Evolutionary conservation across 2,113 vertebrate species (phyloP).

Genomic region (Platichthys stellatus): DNA sequence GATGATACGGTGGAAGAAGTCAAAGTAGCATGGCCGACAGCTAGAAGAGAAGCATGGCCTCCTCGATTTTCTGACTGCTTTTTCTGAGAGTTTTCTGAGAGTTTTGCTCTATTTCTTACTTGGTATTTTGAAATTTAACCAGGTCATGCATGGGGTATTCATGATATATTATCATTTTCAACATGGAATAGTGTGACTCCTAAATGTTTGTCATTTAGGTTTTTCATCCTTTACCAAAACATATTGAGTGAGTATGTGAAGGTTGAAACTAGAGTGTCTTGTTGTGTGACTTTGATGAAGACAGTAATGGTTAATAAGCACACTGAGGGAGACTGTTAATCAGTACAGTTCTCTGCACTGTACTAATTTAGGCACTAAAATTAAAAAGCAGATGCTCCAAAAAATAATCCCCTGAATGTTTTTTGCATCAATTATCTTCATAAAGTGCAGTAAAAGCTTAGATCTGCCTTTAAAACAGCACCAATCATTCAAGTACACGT

Average conservation of each 20-base stretch:
- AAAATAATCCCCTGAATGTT: neutral
- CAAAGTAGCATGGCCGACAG: constrained; percentile 42
- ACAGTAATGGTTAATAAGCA: neutral
- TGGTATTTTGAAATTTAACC: neutral
- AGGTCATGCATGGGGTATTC: constrained; percentile 1
- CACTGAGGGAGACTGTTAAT: neutral
- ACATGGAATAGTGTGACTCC: neutral
- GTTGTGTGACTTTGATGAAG: neutral
- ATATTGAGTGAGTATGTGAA: neutral
- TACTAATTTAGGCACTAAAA: neutral
- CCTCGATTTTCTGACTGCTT: constrained; percentile 17
- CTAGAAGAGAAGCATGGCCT: constrained; percentile 23
- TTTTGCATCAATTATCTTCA: neutral
- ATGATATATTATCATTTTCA: neutral
- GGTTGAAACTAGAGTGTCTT: neutral
- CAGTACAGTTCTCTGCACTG: neutral
- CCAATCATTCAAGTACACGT: no score
- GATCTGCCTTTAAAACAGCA: neutral
- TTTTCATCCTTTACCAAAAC: neutral
- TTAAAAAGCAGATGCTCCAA: neutral
- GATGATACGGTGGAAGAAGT: constrained; percentile 56
- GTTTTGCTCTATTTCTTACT: neutral
- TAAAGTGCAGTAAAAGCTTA: neutral
- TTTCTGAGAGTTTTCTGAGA: neutral
- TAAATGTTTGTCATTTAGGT: neutral